Percentiles rank a stretch among this genome's conserved stretches.
Evolutionary conservation across 2,888 invertebrate species (phyloP).

Genomic region (Drosophila phalerata): DNA sequence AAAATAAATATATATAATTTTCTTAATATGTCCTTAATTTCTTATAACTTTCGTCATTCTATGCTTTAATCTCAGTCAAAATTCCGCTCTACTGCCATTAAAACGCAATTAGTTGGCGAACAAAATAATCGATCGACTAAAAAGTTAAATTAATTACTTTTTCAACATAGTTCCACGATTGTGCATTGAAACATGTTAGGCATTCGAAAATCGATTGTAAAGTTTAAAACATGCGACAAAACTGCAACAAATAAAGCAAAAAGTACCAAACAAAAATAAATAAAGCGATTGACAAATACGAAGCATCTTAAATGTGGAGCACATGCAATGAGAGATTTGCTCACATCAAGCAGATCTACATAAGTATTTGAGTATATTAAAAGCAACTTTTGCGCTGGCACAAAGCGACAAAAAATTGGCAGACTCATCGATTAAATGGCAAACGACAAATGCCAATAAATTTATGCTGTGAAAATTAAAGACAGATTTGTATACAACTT

Average conservation of each 20-base stretch:
- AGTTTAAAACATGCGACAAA: constrained; percentile 54
- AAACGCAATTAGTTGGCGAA: constrained; percentile 51
- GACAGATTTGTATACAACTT: constrained; percentile 22
- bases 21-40: neutral
- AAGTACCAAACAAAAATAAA: constrained; percentile 12
- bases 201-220: constrained; percentile 66
- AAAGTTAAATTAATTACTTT: constrained; percentile 56
- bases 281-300: constrained; percentile 71
- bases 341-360: constrained; percentile 28
- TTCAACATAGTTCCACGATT: constrained; percentile 66
- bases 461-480: constrained; percentile 45
- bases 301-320: constrained; percentile 72
- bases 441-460: constrained; percentile 72
- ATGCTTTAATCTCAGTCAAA: neutral
- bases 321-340: constrained; percentile 58
- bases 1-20: neutral
- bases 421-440: constrained; percentile 62
- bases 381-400: neutral
- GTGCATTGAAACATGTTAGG: constrained; percentile 68
- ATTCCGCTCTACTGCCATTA: constrained; percentile 31
- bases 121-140: constrained; percentile 25
- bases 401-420: constrained; percentile 11
- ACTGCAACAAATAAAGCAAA: constrained; percentile 41
- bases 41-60: neutral
- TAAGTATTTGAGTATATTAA: constrained; percentile 16